Evolutionary conservation across 1,140 invertebrate species (phyloP).

Genomic region (Drosophila lowei): DNA sequence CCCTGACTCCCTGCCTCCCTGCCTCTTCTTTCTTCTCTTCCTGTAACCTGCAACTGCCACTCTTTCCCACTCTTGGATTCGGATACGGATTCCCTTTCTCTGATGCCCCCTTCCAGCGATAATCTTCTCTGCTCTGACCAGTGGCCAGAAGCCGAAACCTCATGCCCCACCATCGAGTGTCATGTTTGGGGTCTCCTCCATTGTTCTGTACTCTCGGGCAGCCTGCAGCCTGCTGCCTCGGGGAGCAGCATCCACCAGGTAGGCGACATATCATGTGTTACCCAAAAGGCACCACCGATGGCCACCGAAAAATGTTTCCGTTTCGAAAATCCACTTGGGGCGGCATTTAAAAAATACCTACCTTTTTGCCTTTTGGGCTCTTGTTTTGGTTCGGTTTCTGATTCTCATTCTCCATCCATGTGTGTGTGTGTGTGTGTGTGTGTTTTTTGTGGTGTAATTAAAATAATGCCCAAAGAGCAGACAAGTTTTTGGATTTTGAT

Average conservation of each 20-base stretch:
- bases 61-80: conserved; percentile 19
- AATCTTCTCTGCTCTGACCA: conserved; percentile 7
- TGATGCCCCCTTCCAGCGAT: background rate
- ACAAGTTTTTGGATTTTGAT: conserved; percentile 61
- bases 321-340: conserved; percentile 41
- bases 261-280: conserved; percentile 79
- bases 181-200: conserved; percentile 47
- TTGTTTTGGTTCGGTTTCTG: conserved; percentile 1
- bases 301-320: conserved; percentile 38
- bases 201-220: conserved; percentile 31
- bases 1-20: background rate
- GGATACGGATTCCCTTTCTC: background rate
- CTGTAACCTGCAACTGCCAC: conserved; percentile 33
- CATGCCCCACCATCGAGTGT: conserved; percentile 57
- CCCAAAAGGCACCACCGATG: conserved; percentile 62
- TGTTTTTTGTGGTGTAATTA: conserved; percentile 62
- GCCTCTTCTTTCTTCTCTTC: background rate
- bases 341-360: conserved; percentile 73
- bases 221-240: background rate
- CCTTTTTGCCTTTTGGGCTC: conserved; percentile 22
- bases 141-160: conserved; percentile 10
- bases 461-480: conserved; percentile 66
- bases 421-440: background rate
- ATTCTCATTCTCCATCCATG: conserved; percentile 34
- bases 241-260: conserved; percentile 51